These are phyloP conservation scores for Sterrhoptilus dennistouni DNA, from an alignment of 2,113 vertebrate genomes.

Conservation along the genomic window DNA sequence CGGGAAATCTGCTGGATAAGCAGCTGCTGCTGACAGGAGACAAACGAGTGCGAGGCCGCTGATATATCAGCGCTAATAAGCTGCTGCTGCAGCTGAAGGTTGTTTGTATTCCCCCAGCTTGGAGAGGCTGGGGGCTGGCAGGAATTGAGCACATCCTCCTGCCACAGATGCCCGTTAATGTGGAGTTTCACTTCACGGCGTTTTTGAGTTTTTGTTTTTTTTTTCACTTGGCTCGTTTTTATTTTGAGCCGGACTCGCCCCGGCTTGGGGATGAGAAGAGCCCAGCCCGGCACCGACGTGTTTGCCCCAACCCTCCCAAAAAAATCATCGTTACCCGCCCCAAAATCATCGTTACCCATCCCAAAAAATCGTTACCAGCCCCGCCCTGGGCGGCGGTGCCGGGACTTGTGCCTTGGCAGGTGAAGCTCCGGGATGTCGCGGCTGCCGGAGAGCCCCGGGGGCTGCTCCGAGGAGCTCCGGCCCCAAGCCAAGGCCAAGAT, in stretches of 20 bases:
- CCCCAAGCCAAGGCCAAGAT: neutral
- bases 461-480: neutral
- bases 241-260: neutral
- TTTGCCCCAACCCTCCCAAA: neutral
- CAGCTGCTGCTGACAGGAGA: neutral
- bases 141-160: neutral
- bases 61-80: neutral
- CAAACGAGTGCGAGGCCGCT: neutral
- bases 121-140: neutral
- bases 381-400: neutral
- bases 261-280: rapidly evolving
- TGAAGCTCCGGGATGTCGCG: neutral
- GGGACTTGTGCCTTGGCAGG: neutral
- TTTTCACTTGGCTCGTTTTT: no score
- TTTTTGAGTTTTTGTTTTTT: neutral
- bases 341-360: neutral
- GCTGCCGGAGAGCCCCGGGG: neutral
- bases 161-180: neutral
- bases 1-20: slow-evolving; percentile 13
- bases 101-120: neutral
- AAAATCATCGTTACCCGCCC: neutral
- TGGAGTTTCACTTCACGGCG: rapidly evolving
- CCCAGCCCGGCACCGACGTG: rapidly evolving
- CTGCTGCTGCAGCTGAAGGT: neutral
- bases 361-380: neutral